Base-by-base conservation (phyloP, 1,140 invertebrate species). In the Zelostemma sp. region DNA sequence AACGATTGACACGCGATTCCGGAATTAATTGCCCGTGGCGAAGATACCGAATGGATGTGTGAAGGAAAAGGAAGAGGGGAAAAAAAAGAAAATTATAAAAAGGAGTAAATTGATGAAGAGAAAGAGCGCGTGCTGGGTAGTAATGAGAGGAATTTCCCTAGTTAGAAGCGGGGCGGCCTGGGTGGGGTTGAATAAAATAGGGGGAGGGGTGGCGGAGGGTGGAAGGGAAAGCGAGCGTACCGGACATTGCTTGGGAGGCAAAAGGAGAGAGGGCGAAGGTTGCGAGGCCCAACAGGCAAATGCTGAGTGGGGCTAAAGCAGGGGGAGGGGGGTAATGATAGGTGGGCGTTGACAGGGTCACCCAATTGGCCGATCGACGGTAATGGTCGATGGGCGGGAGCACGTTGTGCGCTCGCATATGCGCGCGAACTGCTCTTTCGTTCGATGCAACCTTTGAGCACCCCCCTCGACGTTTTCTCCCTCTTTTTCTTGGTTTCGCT, bases 371-470 rank as follows among this genome's bases (percentile, higher is more conserved):
- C 74, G 81, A 80, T 80, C 77, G 73, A 58, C 45, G 79, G 75
- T 84, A 84, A 84, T 84, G 82, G 83, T 84, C 71, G 83, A 78
- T 85, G 81, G 83, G 83, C 78, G 79, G 74, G 53, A 62, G 75
- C 80, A 79, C 74, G 54, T 49, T 63, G 46, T 62, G 68, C 73
- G 67, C 45, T 69, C 73, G 73, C 76, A 65, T 55, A 74, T 73
- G 76, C 83, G 81, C 80, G 80, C 77, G 51, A 68, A 78, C 67
- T 78, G 67, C 67, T 63, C 63, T 67, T 73, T 64, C 62, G 48
- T 55, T 31, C 31, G 45, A 14, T 21, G 43, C 25, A 31, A 31
- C 45, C 43, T 45, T 54, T 38, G 40, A 55, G 40, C 14, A 35
- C 12, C 19, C 51, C 16, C 25, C 28, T 33, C 19, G 43, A 41